Conservation (phyloP, 2,113 vertebrate genomes). For the Varanus salvator region DNA sequence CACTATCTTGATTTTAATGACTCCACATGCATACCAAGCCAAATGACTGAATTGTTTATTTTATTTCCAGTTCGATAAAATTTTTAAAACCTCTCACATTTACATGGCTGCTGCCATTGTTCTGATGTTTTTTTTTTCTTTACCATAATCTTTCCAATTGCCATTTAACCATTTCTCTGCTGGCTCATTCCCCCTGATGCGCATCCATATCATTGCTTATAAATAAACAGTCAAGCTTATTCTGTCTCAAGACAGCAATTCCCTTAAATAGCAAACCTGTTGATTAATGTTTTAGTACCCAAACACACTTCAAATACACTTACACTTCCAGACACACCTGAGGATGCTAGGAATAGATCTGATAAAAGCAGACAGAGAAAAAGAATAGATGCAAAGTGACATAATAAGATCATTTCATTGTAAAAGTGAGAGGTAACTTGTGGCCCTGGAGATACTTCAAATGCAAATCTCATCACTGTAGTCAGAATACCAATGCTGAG, state of each 20-base stretch:
- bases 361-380: not conserved
- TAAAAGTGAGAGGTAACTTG: not conserved
- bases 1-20: not conserved
- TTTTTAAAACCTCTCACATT: not conserved
- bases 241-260: not conserved
- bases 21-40: too few relatives aligned
- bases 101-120: too few relatives aligned
- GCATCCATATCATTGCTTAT: not conserved
- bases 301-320: slow-evolving; percentile 22
- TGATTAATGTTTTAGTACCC: slow-evolving; percentile 26
- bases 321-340: slow-evolving; percentile 18
- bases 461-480: not conserved
- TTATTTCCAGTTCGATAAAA: not conserved
- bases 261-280: slow-evolving; percentile 43
- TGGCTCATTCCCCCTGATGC: not conserved
- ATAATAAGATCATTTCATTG: not conserved
- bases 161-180: not conserved
- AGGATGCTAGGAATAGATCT: slow-evolving; percentile 34
- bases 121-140: not conserved
- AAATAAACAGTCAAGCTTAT: not conserved
- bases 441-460: not conserved
- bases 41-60: not conserved
- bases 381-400: not conserved
- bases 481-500: not conserved
- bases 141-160: not conserved